Conservation (phyloP, 2,113 vertebrate genomes). For the Microcebus jonahi region DNA sequence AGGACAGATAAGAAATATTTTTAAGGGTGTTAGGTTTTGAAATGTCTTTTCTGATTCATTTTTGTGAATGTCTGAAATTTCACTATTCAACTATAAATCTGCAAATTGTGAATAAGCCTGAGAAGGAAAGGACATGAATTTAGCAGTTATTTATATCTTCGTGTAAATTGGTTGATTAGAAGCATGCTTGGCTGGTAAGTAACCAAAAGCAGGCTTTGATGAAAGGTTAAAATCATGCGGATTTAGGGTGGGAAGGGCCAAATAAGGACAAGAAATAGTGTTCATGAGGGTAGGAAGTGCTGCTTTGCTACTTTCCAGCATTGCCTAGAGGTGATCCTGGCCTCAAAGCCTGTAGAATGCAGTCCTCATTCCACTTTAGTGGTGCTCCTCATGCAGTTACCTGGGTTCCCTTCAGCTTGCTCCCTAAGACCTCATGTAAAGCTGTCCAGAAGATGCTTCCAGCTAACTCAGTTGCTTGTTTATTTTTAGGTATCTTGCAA, state of each 20-base stretch:
- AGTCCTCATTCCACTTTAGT: background rate
- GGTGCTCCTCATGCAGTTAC: background rate
- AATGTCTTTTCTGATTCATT: background rate
- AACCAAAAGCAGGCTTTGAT: background rate
- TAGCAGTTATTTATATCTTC: constrained; percentile 30
- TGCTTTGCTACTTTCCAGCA: background rate
- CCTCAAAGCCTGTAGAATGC: background rate
- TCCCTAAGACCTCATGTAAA: background rate
- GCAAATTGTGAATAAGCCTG: background rate
- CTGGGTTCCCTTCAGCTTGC: background rate
- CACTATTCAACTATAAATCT: background rate
- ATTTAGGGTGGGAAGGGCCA: background rate
- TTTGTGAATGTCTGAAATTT: constrained; percentile 37
- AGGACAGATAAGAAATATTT: constrained; percentile 26
- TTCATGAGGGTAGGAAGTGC: background rate
- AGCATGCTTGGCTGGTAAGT: constrained; percentile 17
- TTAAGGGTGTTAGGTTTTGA: constrained; percentile 13
- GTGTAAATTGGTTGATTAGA: constrained; percentile 28
- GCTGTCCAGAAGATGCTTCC: background rate
- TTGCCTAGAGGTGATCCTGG: background rate
- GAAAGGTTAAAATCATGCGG: background rate
- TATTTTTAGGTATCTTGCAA: constrained; percentile 94
- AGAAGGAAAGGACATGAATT: background rate
- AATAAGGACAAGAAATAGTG: background rate
- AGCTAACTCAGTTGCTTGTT: constrained; percentile 71